These are phyloP conservation scores for Paradoxurus hermaphroditus DNA, from an alignment of 2,113 vertebrate genomes.

Conservation along the genomic window DNA sequence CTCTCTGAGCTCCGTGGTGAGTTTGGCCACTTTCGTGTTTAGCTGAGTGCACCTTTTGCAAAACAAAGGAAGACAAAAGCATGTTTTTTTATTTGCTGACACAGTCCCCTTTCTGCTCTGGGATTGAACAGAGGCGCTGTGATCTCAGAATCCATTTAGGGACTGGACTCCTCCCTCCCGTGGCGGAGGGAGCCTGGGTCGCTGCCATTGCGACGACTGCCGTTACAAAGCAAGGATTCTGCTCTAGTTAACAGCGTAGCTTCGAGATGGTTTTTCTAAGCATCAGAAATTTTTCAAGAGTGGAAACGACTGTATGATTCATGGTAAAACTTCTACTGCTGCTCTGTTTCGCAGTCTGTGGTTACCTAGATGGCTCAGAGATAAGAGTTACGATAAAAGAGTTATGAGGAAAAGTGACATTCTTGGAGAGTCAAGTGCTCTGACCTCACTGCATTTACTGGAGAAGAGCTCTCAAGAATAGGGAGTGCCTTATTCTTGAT, in stretches of 20 bases:
- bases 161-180: neutral
- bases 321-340: neutral
- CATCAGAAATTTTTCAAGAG: neutral
- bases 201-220: neutral
- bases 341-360: neutral
- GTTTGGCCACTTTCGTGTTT: conserved; percentile 87
- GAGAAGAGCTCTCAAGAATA: conserved; percentile 15
- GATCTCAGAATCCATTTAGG: neutral
- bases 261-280: neutral
- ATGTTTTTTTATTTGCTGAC: conserved; percentile 31
- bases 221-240: neutral
- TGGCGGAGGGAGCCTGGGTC: neutral
- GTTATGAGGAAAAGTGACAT: conserved; percentile 47
- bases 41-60: conserved; percentile 90
- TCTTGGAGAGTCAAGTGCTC: conserved; percentile 37
- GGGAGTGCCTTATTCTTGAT: neutral
- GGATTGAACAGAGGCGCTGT: neutral
- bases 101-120: neutral
- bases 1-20: conserved; percentile 94
- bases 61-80: conserved; percentile 57
- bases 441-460: conserved; percentile 33
- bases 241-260: neutral
- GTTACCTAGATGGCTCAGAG: neutral
- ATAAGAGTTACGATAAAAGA: neutral
- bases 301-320: conserved; percentile 25